Evolutionary conservation across 2,113 vertebrate species (phyloP), one percentile per base, ranked within the genome.

Genomic region (Sylvia atricapilla): DNA sequence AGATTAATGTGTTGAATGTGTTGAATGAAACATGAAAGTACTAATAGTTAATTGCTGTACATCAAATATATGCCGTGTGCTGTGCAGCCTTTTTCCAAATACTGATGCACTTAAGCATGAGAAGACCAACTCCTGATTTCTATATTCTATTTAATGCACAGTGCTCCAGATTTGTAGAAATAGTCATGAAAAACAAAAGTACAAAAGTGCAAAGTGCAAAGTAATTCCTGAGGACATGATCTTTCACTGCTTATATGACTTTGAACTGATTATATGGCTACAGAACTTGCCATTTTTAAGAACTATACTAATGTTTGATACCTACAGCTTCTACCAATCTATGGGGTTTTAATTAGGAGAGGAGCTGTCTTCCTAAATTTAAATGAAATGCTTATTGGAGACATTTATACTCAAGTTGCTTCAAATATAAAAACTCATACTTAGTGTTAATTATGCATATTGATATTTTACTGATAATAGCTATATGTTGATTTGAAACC

Each of bases 341-440:
- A 27, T 46, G 33, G n/a, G 27, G 79, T 94, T 87, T 86, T 94
- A 85, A 94, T 94, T 95, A 96, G 18, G 60, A 90, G 37, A 83
- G 55, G 50, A 94, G 7, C 5, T 63, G 39, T 50, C 78, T 85
- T 87, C 72, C 35, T 75, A 85, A 92, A 87, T 84, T 62, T 78
- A 92, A 94, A 84, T 81, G 62, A 69, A 79, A 22, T 80, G 16
- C 7, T 46, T 63, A 50, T 56, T 81, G 46, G 16, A 76, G 18
- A 77, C 15, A 44, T 16, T 50, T 50, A 47, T 55, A 7, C 8
- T 37, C 50, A 77, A 46, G n/a, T 47, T 75, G 8, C 46, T 90
- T 85, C 39, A 81, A 86, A 87, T 56, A 18, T 37, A 33, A 18
- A n/a, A 86, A 77, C 14, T 70, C 1, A 0, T 73, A 91, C 67